phyloP scores from a whole-genome alignment of 2,113 vertebrate genomes.

The Tachysurus fulvidraco region DNA sequence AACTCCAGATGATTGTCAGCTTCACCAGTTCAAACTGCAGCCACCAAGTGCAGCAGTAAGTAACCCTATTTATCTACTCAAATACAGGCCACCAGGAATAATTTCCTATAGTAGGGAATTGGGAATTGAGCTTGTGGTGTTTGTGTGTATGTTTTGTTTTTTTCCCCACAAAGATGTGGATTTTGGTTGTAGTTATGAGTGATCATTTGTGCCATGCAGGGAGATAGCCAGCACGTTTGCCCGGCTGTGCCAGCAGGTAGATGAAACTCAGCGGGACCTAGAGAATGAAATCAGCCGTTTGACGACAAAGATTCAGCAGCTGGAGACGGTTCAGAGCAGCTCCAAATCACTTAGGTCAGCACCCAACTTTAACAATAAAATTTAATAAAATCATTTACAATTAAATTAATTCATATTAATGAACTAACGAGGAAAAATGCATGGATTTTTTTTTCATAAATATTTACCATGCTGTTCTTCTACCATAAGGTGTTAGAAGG shows the following conservation, averaged over 20 bases:
- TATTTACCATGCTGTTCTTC: background rate
- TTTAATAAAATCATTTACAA: background rate
- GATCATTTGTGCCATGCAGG: conserved; percentile 70
- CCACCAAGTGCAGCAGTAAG: conserved; percentile 97
- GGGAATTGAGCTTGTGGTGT: background rate
- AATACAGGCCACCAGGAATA: background rate
- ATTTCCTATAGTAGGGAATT: background rate
- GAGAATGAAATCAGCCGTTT: conserved; percentile 83
- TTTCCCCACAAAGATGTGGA: background rate
- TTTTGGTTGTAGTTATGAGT: background rate
- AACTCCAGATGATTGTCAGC: conserved; percentile 90
- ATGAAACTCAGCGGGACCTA: conserved; percentile 85
- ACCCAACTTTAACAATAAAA: background rate
- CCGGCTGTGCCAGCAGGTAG: conserved; percentile 92
- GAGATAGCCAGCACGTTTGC: conserved; percentile 94
- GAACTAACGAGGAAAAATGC: background rate
- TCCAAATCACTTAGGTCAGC: conserved; percentile 87
- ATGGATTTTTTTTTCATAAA: background rate
- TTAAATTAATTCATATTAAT: background rate
- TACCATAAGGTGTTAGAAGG: background rate
- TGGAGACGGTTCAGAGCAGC: conserved; percentile 83
- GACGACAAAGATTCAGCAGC: conserved; percentile 82
- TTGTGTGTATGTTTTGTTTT: background rate
- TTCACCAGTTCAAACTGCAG: conserved; percentile 95
- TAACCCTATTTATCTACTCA: conserved; percentile 35